phyloP scores from a whole-genome alignment of 2,888 invertebrate genomes.

The Pimpla rufipes region DNA sequence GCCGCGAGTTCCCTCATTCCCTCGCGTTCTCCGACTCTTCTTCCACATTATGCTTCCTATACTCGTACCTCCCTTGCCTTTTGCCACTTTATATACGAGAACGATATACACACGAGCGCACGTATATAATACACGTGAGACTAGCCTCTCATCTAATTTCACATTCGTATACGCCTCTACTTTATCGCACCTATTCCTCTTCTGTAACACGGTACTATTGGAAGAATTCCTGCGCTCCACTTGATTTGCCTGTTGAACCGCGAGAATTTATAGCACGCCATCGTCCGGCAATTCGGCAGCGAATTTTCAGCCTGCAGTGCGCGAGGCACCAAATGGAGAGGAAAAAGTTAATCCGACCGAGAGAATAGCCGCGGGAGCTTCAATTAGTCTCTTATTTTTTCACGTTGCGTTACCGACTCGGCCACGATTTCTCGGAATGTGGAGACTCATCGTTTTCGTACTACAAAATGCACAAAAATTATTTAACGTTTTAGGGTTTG shows the following conservation, averaged over 20 bases:
- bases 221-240: constrained; percentile 17
- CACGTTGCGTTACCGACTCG: too few species aligned
- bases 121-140: neutral
- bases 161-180: constrained; percentile 47
- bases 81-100: constrained; percentile 31
- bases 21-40: constrained; percentile 19
- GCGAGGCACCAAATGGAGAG: neutral
- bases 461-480: too few species aligned
- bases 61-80: constrained; percentile 16
- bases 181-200: constrained; percentile 49
- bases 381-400: too few species aligned
- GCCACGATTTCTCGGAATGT: too few species aligned
- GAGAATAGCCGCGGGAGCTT: too few species aligned
- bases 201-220: constrained; percentile 3
- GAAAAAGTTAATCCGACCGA: too few species aligned
- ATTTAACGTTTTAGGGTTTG: too few species aligned
- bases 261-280: constrained; percentile 28
- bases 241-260: constrained; percentile 38
- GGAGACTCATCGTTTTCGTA: too few species aligned
- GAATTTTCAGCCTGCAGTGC: neutral
- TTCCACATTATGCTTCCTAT: constrained; percentile 29
- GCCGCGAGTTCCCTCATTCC: constrained; percentile 24
- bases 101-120: constrained; percentile 10
- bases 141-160: constrained; percentile 58
- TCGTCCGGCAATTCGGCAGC: neutral